phyloP scores from a whole-genome alignment of 2,888 invertebrate genomes.

The Macrosiphum euphorbiae region DNA sequence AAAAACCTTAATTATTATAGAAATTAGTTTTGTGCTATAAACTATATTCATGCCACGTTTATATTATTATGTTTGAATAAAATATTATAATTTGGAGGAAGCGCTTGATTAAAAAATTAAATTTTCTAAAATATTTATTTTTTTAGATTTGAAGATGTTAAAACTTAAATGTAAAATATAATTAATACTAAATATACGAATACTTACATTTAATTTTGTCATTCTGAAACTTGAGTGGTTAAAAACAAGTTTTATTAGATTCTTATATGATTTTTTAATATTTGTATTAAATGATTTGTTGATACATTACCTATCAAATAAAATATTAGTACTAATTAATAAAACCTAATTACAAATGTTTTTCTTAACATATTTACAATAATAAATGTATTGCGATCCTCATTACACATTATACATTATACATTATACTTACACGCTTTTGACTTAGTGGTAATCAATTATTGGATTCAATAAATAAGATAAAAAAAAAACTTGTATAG shows the following conservation, averaged over 20 bases:
- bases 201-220: background rate
- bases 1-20: slow-evolving; percentile 31
- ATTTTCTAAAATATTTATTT: background rate
- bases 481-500: background rate
- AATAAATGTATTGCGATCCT: too few species aligned
- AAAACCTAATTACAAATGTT: too few species aligned
- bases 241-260: background rate
- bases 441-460: background rate
- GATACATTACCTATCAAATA: background rate
- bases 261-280: background rate
- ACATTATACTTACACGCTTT: background rate
- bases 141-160: background rate
- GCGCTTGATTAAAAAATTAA: background rate
- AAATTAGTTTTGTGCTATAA: background rate
- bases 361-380: too few species aligned
- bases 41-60: background rate
- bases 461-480: background rate
- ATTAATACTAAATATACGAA: background rate
- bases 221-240: background rate
- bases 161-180: background rate
- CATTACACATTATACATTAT: too few species aligned
- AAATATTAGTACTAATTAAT: background rate
- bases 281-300: too few species aligned
- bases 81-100: background rate
- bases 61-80: slow-evolving; percentile 24